These are phyloP conservation scores for Cossypha dichroa DNA, from an alignment of 2,797 vertebrate genomes.

Conservation along the genomic window DNA sequence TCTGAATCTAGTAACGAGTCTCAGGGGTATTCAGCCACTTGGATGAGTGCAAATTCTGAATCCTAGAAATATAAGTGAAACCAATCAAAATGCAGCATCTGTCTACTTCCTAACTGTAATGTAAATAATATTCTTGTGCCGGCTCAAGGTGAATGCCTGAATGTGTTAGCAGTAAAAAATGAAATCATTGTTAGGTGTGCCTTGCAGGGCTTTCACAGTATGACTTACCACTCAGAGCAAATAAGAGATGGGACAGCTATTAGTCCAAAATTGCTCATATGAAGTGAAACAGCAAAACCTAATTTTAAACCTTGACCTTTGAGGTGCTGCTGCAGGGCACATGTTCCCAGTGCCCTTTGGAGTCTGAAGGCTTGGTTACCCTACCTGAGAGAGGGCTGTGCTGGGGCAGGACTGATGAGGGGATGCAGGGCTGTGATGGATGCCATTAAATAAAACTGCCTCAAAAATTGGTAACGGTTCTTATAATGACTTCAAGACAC, in stretches of 20 bases:
- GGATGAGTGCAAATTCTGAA: constrained; percentile 10
- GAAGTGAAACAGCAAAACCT: constrained; percentile 38
- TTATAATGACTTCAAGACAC: constrained; percentile 16
- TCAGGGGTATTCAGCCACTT: constrained; percentile 1
- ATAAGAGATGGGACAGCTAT: constrained; percentile 22
- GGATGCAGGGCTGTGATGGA: background rate
- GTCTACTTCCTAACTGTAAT: background rate
- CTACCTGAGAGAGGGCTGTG: background rate
- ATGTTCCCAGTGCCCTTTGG: background rate
- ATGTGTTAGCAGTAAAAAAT: background rate
- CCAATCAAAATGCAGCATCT: background rate
- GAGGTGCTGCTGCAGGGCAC: background rate
- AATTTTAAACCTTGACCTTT: constrained; percentile 53
- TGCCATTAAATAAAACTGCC: constrained; percentile 19
- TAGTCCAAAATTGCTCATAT: constrained; percentile 27
- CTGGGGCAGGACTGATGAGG: background rate
- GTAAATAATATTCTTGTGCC: background rate
- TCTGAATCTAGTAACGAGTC: background rate
- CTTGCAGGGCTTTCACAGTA: background rate
- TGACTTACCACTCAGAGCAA: background rate
- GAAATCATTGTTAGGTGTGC: background rate
- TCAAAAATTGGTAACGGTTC: background rate
- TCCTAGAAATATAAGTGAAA: background rate
- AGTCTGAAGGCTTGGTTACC: background rate
- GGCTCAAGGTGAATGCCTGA: background rate